These are phyloP conservation scores for Sitophilus oryzae DNA, from an alignment of 1,140 invertebrate species.

Conservation along the genomic window DNA sequence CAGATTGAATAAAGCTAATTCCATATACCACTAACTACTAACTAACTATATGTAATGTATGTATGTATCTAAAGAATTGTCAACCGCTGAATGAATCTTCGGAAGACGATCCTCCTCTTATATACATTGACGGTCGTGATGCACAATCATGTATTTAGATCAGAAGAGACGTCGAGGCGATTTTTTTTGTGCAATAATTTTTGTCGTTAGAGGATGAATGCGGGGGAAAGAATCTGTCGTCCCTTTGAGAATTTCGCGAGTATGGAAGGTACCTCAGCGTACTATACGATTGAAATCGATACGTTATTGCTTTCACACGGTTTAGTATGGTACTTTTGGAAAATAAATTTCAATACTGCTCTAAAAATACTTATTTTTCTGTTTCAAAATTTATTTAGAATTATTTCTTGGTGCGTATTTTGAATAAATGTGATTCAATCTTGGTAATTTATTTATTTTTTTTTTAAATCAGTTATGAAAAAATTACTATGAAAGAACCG, in stretches of 20 bases:
- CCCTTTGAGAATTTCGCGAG: constrained; percentile 7
- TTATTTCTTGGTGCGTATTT: too few species aligned
- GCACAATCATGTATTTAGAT: constrained; percentile 52
- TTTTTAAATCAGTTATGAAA: too few species aligned
- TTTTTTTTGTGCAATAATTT: constrained; percentile 38
- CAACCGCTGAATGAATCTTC: constrained; percentile 48
- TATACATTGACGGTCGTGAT: constrained; percentile 49
- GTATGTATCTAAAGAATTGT: constrained; percentile 18
- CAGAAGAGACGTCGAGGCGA: constrained; percentile 44
- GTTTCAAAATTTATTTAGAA: neutral
- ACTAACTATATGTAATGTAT: neutral
- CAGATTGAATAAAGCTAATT: neutral
- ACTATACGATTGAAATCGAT: constrained; percentile 3
- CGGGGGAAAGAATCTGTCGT: constrained; percentile 19
- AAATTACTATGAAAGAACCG: too few species aligned
- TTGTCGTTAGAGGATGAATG: constrained; percentile 28
- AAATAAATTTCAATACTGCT: neutral
- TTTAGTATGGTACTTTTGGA: constrained; percentile 2
- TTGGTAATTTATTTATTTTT: too few species aligned
- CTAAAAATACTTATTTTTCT: neutral
- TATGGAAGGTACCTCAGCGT: constrained; percentile 9
- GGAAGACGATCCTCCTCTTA: constrained; percentile 46
- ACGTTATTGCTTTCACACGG: constrained; percentile 11
- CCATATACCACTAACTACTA: neutral
- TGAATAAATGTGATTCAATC: too few species aligned